Evolutionary conservation across 2,113 vertebrate species (phyloP).

Genomic region (Otocyon megalotis): DNA sequence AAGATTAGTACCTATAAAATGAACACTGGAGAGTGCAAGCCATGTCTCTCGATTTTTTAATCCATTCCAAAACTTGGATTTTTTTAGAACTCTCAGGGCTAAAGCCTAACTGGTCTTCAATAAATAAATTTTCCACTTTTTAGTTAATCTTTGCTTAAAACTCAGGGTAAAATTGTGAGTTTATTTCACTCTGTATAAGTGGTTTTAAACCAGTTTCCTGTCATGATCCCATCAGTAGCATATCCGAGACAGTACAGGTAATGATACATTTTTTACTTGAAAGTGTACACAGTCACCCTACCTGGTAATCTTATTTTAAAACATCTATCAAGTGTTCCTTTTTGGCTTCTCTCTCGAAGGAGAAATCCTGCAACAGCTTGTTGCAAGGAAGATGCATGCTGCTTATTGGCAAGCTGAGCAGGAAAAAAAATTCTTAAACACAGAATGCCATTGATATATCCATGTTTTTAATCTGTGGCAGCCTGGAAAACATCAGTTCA

Average conservation of each 20-base stretch:
- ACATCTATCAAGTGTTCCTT: slow-evolving; percentile 78
- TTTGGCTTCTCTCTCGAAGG: slow-evolving; percentile 80
- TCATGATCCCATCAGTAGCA: not conserved
- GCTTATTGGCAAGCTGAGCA: slow-evolving; percentile 84
- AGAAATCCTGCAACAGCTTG: slow-evolving; percentile 84
- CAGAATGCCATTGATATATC: slow-evolving; percentile 83
- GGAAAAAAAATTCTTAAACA: slow-evolving; percentile 70
- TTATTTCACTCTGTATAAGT: not conserved
- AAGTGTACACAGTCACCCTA: slow-evolving; percentile 59
- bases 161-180: not conserved
- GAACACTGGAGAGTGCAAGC: not conserved
- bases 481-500: slow-evolving; percentile 82
- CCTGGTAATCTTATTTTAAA: slow-evolving; percentile 80
- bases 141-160: slow-evolving; percentile 38
- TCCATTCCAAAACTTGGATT: not conserved
- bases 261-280: slow-evolving; percentile 55
- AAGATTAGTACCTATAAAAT: slow-evolving; percentile 55
- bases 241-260: not conserved
- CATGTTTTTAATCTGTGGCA: slow-evolving; percentile 79
- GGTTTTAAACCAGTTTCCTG: not conserved
- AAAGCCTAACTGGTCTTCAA: not conserved
- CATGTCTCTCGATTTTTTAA: not conserved
- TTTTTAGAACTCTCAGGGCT: slow-evolving; percentile 17
- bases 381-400: slow-evolving; percentile 83
- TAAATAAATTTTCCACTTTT: not conserved